Conservation (phyloP, 2,113 vertebrate genomes). For the Urocitellus parryii region DNA sequence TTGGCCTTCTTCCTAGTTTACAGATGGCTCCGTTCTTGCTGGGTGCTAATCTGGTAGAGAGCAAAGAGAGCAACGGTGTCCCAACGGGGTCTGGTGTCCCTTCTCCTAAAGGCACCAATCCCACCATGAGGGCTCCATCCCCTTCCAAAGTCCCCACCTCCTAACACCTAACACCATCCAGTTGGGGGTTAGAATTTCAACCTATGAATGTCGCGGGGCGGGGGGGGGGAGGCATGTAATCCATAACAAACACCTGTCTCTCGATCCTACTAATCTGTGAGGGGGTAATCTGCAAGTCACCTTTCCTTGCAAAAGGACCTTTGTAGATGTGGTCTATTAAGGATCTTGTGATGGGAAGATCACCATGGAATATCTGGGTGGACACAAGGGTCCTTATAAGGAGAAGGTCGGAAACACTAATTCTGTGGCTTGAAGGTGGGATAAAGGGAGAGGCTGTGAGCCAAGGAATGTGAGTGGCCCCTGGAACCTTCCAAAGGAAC, state of each 20-base stretch:
- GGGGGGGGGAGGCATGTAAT: neutral
- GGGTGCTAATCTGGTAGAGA: neutral
- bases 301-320: neutral
- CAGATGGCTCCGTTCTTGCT: neutral
- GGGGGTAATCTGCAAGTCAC: neutral
- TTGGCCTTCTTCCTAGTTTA: neutral
- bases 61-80: neutral
- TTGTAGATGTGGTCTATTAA: neutral
- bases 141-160: neutral
- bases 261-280: neutral
- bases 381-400: neutral
- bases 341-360: neutral
- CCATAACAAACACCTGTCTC: neutral
- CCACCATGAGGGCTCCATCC: neutral
- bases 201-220: neutral
- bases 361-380: neutral
- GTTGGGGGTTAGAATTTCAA: neutral
- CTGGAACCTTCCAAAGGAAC: neutral
- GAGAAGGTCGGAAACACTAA: neutral
- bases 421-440: neutral
- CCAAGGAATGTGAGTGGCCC: neutral
- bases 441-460: neutral
- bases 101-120: neutral
- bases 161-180: neutral
- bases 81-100: no score